Evolutionary conservation across 2,888 invertebrate genomes (phyloP), one percentile per base, ranked within the genome.

Genomic region (Sphecodes monilicornis): DNA sequence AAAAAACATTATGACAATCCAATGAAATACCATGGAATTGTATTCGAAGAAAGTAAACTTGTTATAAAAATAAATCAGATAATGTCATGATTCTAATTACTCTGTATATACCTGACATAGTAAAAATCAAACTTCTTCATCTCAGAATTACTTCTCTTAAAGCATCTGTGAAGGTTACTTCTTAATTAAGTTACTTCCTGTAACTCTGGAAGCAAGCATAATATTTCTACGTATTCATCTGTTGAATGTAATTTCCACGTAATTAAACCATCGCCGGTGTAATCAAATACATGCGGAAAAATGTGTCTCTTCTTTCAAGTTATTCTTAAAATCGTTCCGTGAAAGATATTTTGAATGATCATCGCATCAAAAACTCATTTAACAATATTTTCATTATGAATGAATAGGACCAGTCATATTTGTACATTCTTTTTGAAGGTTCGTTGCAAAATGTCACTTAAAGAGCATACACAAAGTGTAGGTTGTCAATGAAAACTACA

Each of bases 111-210:
- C n/a, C n/a, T n/a, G n/a, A 50, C n/a, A n/a, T 22, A 68, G 39
- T 50, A 66, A 43, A 73, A 69, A 36, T 74, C 64, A 69, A 43
- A 77, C 69, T 76, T 29, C 36, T 43, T 69, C 64, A 39, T 41
- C 68, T 41, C 29, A 6, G 41, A 32, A 41, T 82, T 73, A 73
- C 69, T 60, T 70, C 43, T 57, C 60, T 29, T 29, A n/a, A 26
- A 50, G 76, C 50, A 73, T 74, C 57, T 36, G 41, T 39, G 60
- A 26, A 18, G 22, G 18, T 22, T 66, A 50, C n/a, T 57, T 66
- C 70, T 50, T 77, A 74, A 76, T 84, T 84, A 81, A 81, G 39
- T 73, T 50, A 77, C 43, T 82, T 77, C 69, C 64, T 13, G 22
- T 46, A 36, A 41, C 41, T 50, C 64, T 11, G 0, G 32, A 29